Evolutionary conservation across 1,140 invertebrate species (phyloP).

Genomic region (Rhopalosiphum maidis): DNA sequence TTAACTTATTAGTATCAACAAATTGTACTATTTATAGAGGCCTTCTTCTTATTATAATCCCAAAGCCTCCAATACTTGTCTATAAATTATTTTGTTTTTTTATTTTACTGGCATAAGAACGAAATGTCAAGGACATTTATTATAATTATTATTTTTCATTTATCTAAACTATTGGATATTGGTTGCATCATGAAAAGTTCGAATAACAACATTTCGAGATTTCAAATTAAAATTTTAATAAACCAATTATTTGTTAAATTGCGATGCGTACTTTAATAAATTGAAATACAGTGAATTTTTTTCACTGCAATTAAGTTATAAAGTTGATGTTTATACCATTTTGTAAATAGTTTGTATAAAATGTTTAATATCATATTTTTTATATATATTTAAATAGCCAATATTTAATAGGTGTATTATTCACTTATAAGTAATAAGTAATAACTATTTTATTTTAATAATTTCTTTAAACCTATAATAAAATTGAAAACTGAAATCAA

Average conservation of each 20-base stretch:
- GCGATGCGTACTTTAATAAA: neutral
- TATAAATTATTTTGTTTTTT: neutral
- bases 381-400: neutral
- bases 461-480: neutral
- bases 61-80: neutral
- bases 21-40: conserved; percentile 1
- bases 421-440: neutral
- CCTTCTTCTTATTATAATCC: neutral
- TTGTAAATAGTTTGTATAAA: neutral
- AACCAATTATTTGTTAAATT: neutral
- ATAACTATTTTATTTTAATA: neutral
- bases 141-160: conserved; percentile 1
- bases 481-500: neutral
- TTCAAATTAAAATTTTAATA: neutral
- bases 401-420: neutral
- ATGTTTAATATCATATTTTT: neutral
- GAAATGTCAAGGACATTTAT: conserved; percentile 19
- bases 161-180: neutral
- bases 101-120: neutral
- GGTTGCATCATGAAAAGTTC: neutral
- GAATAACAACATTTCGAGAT: neutral
- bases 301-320: neutral
- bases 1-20: neutral
- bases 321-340: neutral
- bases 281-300: neutral